Evolutionary conservation across 2,888 invertebrate species (phyloP).

Genomic region (Leucophora obtusa): DNA sequence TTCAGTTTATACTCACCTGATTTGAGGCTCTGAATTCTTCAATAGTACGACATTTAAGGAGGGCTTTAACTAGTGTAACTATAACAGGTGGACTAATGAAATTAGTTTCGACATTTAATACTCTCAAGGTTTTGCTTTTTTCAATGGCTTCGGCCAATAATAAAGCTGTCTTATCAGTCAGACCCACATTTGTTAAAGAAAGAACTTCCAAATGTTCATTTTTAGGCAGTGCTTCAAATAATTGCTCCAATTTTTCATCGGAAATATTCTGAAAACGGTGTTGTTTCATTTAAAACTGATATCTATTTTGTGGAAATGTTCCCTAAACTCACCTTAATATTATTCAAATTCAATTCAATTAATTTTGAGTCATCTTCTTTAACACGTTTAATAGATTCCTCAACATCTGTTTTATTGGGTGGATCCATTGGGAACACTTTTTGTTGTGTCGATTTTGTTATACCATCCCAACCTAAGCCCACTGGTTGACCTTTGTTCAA

Average conservation of each 20-base stretch:
- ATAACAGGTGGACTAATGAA: slow-evolving; percentile 94
- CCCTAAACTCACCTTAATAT: slow-evolving; percentile 90
- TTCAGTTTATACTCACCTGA: slow-evolving; percentile 84
- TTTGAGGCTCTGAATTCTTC: slow-evolving; percentile 98
- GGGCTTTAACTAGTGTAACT: slow-evolving; percentile 90
- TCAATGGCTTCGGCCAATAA: slow-evolving; percentile 90
- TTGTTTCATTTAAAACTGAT: background rate
- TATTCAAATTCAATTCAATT: slow-evolving; percentile 98
- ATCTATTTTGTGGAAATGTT: background rate
- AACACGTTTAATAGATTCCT: slow-evolving; percentile 93
- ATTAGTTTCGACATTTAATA: slow-evolving; percentile 97
- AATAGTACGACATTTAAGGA: slow-evolving; percentile 91
- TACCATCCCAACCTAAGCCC: slow-evolving; percentile 95
- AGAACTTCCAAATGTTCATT: slow-evolving; percentile 96
- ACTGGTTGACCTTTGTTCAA: slow-evolving; percentile 94
- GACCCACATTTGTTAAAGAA: slow-evolving; percentile 94
- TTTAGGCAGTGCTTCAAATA: slow-evolving; percentile 91
- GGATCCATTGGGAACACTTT: slow-evolving; percentile 96
- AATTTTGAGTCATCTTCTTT: slow-evolving; percentile 92
- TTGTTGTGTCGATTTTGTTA: slow-evolving; percentile 94
- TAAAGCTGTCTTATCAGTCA: slow-evolving; percentile 92
- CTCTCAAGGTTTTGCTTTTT: slow-evolving; percentile 88
- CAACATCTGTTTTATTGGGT: slow-evolving; percentile 97
- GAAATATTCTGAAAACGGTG: slow-evolving; percentile 89
- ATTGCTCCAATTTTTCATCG: slow-evolving; percentile 93